Base-by-base conservation (phyloP, 2,797 vertebrate genomes). In the Dallia pectoralis region DNA sequence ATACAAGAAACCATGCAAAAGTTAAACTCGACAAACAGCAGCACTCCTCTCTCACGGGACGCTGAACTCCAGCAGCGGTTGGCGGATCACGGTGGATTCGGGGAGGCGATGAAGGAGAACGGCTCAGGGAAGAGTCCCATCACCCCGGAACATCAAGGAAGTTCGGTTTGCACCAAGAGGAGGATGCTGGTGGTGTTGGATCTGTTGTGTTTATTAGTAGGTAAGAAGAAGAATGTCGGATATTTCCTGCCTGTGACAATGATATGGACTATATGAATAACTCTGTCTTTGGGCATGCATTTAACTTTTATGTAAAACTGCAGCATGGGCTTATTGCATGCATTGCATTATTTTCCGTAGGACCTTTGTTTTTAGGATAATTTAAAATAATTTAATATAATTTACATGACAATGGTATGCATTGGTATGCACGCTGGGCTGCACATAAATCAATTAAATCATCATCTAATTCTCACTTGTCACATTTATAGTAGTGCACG, bases 141-240 rank as follows among this genome's bases (percentile, higher is more conserved):
- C 65, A 79, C 74, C 75, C 33, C 67, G 44, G 78, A 84, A 7
- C 72, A 83, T 1, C 87, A 79, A 63, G 83, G 87, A 67, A 81
- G 63, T 59, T 79, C 87, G 16, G 73, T 89, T 11, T 93, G 90
- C 78, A 91, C 88, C 83, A 91, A 89, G 83, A 86, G 89, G 72
- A 91, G 82, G 89, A 91, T 94, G 90, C 91, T 93, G 30, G 92
- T 94, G 73, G 77, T 84, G 29, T 79, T 93, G 90, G 93, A 94
- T 91, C 27, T 94, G 49, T 80, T 94, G 22, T 94, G 93, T 74
- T 86, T 94, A 4, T 84, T 67, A 81, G 87, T 94, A 51, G 93
- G 93, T 94, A 89, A 92, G 92, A 74, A 92, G 92, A 74, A 30
- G 29, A 5, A 30, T 9, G 70, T 74, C 32, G 5, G 1, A 44